Evolutionary conservation across 1,140 invertebrate genomes (phyloP).

Genomic region (Ceratina japonica): DNA sequence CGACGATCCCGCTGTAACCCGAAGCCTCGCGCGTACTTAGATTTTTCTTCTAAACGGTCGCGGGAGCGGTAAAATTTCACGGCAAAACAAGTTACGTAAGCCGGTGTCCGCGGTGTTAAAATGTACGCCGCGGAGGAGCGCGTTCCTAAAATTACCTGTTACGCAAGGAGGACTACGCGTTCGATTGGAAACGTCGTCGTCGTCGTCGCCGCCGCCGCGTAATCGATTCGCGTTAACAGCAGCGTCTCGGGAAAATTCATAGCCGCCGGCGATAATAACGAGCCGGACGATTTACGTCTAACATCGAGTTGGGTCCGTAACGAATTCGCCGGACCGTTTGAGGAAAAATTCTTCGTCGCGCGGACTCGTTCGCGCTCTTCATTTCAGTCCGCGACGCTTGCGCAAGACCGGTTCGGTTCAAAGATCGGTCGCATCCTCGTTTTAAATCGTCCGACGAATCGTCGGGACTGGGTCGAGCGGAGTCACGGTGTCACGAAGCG

Average conservation of each 20-base stretch:
- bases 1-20: too few species aligned
- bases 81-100: constrained; percentile 43
- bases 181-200: not conserved
- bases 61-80: constrained; percentile 35
- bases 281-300: constrained; percentile 7
- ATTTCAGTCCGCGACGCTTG: too few species aligned
- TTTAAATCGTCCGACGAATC: constrained; percentile 47
- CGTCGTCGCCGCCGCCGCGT: too few species aligned
- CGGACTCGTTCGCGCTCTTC: not conserved
- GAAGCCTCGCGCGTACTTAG: not conserved
- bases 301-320: not conserved
- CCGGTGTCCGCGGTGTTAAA: not conserved
- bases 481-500: constrained; percentile 54
- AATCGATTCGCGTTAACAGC: constrained; percentile 24
- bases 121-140: constrained; percentile 18
- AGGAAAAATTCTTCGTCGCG: too few species aligned
- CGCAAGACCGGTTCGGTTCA: constrained; percentile 13
- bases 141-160: constrained; percentile 53
- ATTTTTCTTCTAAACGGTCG: not conserved
- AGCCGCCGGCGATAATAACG: not conserved
- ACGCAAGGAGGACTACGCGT: constrained; percentile 28
- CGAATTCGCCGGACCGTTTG: not conserved
- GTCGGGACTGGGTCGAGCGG: constrained; percentile 48
- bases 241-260: constrained; percentile 23
- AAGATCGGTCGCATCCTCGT: constrained; percentile 41